Evolutionary conservation across 2,113 vertebrate genomes (phyloP).

Genomic region (Coptodon rendalli): DNA sequence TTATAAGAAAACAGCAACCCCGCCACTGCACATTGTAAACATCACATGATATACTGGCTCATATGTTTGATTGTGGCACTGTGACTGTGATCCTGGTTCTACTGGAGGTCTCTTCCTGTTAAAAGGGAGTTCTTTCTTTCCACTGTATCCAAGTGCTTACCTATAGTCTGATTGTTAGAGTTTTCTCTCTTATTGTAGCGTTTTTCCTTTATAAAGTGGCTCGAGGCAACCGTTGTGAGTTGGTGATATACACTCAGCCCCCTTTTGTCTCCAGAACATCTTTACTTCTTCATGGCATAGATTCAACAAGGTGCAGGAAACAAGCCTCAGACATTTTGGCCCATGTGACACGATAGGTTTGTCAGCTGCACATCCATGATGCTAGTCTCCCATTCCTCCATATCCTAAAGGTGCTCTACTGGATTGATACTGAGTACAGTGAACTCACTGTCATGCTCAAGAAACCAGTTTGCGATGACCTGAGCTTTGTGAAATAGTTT

Average conservation of each 20-base stretch:
- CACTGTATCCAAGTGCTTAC: neutral
- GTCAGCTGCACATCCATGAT: neutral
- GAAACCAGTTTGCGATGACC: neutral
- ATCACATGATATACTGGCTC: neutral
- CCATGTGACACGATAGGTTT: neutral
- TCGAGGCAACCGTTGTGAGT: neutral
- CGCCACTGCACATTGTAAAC: neutral
- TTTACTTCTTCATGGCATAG: neutral
- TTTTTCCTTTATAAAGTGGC: neutral
- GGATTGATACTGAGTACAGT: neutral
- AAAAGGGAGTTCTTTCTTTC: neutral
- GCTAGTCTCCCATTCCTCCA: neutral
- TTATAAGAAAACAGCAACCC: neutral
- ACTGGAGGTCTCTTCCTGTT: neutral
- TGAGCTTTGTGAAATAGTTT: neutral
- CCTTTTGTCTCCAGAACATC: neutral
- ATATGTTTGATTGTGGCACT: neutral
- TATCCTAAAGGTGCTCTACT: neutral
- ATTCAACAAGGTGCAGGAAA: neutral
- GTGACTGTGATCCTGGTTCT: neutral
- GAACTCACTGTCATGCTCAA: neutral
- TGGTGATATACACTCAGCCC: accelerated
- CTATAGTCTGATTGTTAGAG: neutral
- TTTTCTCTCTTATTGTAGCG: neutral
- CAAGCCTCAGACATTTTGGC: neutral